Evolutionary conservation across 2,888 invertebrate species (phyloP).

Genomic region (Trachelus tabidus): DNA sequence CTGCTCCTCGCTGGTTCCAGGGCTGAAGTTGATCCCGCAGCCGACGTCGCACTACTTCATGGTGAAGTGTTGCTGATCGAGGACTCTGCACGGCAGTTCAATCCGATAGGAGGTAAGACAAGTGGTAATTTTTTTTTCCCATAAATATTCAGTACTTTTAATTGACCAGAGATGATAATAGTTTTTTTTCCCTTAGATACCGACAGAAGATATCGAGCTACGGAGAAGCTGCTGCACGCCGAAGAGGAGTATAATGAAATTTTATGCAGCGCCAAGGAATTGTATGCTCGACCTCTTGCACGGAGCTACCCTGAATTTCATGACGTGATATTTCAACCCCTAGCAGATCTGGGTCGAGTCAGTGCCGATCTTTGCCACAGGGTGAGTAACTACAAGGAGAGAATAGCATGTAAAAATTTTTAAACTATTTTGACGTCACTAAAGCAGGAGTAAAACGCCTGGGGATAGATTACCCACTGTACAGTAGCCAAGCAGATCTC

Average conservation of each 20-base stretch:
- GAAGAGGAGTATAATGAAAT: slow-evolving; percentile 67
- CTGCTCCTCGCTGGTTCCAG: slow-evolving; percentile 73
- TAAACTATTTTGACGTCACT: background rate
- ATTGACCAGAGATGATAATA: background rate
- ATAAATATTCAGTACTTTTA: background rate
- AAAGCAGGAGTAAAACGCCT: slow-evolving; percentile 12
- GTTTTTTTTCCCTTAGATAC: slow-evolving; percentile 44
- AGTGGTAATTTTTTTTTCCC: background rate
- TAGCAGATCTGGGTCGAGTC: slow-evolving; percentile 53
- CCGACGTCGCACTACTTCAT: slow-evolving; percentile 71
- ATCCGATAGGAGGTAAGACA: slow-evolving; percentile 67
- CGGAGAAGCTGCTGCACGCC: slow-evolving; percentile 63
- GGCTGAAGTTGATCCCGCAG: slow-evolving; percentile 73
- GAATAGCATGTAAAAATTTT: background rate
- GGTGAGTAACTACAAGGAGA: slow-evolving; percentile 44
- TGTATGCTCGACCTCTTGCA: slow-evolving; percentile 73
- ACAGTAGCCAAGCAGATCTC: slow-evolving; percentile 7
- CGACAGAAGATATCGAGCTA: slow-evolving; percentile 63
- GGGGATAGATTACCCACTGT: background rate
- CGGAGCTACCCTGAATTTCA: slow-evolving; percentile 59
- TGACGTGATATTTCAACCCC: slow-evolving; percentile 59
- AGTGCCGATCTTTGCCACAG: slow-evolving; percentile 54
- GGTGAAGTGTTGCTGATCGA: slow-evolving; percentile 75
- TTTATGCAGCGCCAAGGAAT: slow-evolving; percentile 73
- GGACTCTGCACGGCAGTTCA: slow-evolving; percentile 70